Evolutionary conservation across 1,140 invertebrate species (phyloP).

Genomic region (roundworm (Caenorhabditis elegans)): WBcel235 BX284602.5:6021001-6021500

Average conservation of each 20-base stretch:
- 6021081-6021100: not conserved
- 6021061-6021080: not conserved
- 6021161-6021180: not conserved
- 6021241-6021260: not conserved
- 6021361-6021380: not conserved
- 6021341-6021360: constrained; percentile 12
- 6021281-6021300: not conserved
- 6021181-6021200: not conserved
- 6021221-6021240: not conserved
- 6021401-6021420: constrained; percentile 8
- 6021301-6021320: not conserved
- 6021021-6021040: not conserved
- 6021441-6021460: not conserved
- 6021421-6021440: not conserved
- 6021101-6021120: not conserved
- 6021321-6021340: constrained; percentile 3
- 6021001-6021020: constrained; percentile 7
- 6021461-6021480: not conserved
- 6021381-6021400: not conserved
- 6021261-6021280: not conserved
- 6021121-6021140: not conserved
- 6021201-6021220: not conserved
- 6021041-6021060: not conserved
- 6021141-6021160: constrained; percentile 5
- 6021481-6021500: not conserved